phyloP scores from a whole-genome alignment of 2,888 invertebrate species.

The Philaethria dido region DNA sequence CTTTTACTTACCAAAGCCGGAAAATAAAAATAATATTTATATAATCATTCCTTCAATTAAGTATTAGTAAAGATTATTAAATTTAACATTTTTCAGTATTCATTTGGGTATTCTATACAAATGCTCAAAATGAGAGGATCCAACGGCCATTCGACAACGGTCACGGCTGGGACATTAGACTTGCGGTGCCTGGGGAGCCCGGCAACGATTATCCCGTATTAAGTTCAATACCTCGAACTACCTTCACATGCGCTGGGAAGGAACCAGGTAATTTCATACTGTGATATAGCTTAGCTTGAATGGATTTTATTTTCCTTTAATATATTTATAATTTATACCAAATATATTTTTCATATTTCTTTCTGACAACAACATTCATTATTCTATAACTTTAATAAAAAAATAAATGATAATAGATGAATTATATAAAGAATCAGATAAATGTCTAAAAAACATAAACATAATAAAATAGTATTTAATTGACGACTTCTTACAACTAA shows the following conservation, averaged over 20 bases:
- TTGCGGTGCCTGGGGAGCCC: slow-evolving; percentile 87
- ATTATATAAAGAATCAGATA: too few species aligned
- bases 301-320: not conserved
- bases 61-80: too few species aligned
- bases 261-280: slow-evolving; percentile 75
- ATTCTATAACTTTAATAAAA: too few species aligned
- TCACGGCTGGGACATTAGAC: slow-evolving; percentile 83
- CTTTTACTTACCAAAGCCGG: too few species aligned
- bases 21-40: too few species aligned
- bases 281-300: not conserved
- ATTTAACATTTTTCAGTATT: slow-evolving; percentile 51
- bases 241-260: slow-evolving; percentile 85
- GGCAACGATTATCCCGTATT: slow-evolving; percentile 86
- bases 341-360: too few species aligned
- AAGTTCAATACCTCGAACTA: slow-evolving; percentile 83
- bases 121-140: slow-evolving; percentile 59
- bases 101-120: slow-evolving; percentile 50
- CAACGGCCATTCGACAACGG: slow-evolving; percentile 60
- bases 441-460: not conserved
- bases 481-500: too few species aligned
- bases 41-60: too few species aligned
- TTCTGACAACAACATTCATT: too few species aligned
- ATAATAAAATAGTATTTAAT: too few species aligned
- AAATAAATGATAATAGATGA: too few species aligned
- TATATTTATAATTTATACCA: not conserved